Evolutionary conservation across 1,140 invertebrate species (phyloP), one percentile per base, ranked within the genome.

Genomic region (Pararge aegeria): DNA sequence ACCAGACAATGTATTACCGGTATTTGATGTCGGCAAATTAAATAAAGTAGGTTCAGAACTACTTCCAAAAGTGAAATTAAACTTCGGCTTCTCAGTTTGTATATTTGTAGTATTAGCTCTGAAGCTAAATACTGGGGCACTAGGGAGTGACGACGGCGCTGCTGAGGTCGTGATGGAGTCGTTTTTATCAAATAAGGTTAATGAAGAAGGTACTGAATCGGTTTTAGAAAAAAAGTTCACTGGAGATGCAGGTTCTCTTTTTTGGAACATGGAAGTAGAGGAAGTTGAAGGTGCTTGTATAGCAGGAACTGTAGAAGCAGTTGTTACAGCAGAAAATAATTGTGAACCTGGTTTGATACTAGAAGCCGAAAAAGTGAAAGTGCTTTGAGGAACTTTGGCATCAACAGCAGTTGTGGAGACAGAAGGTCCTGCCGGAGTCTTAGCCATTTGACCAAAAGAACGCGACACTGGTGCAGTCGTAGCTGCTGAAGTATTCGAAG

Each of bases 91-190:
- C 1, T 81, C 77, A 5, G 50, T 18, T 68, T 67, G 52, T 20
- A 44, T 7, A 55, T 40, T 64, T 55, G 44, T 61, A 30, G 49
- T 42, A 44, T 63, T 75, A 10, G 30, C 55, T 5, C 71, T 72
- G 53, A 87, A 84, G 63, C 66, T 80, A 51, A 84, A 87, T 29
- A 82, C 30, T 21, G 81, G 67, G 10, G 68, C 40, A n/a, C 69
- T 29, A 2, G 75, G 29, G 6, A 44, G 44, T 2, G 63, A 29
- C 6, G 67, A 53, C 34, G 66, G 30, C 6, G 69, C 29, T 12
- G 51, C 34, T 12, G 67, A 6, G 6, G 63, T 68, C 1, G 64
- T 56, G 10, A 67, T 58, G 2, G 68, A 53, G 3, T 75, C 74
- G 20, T 40, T 65, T 46, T 70, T 76, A 64, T 72, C 68, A 48